Base-by-base conservation (phyloP, 2,888 invertebrate genomes). In the Cyrtodaria siliqua region DNA sequence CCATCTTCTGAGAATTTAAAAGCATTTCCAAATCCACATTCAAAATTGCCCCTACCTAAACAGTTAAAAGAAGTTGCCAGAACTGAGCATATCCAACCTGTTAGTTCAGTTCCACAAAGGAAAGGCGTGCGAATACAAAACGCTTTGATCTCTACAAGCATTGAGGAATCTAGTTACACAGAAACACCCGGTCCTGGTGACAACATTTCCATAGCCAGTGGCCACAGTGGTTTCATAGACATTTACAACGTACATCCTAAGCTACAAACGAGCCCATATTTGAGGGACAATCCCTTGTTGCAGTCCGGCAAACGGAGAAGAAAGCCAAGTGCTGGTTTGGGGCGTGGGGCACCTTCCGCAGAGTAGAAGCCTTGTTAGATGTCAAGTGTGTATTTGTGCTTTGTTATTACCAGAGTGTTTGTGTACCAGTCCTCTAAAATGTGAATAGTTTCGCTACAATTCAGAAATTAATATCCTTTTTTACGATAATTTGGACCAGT, bases 361-460 rank as follows among this genome's bases (percentile, higher is more conserved):
- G 44, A 20, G n/a, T 6, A 16, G 4, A 16, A 44, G 6, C n/a
- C 4, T 3, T 6, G 16, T 20, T 6, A 18, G n/a, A 6, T 20
- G n/a, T 33, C 55, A 23, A n/a, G n/a, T 47, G 9, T 70, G 71
- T 77, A 68, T 68, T 49, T 62, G 56, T 52, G 59, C 63, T 77
- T 77, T 59, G 68, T 77, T 77, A 59, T 77, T 53, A 71, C 77
- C 77, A 77, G 68, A 67, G 77, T 77, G 71, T 47, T 29, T 42
- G 33, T 33, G 33, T 33, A 33, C 33, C 33, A n/a, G n/a, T n/a
- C n/a, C n/a, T n/a, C 12, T 33, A 33, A 33, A 33, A 33, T 33
- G 33, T 33, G 33, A 4, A 44, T 12, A 44, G 44, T 44, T 44
- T 6, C 44, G 12, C 33, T 33, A 33, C 4, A 33, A 33, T n/a